Conservation (phyloP, 2,113 vertebrate genomes). For the Furnarius figulus region DNA sequence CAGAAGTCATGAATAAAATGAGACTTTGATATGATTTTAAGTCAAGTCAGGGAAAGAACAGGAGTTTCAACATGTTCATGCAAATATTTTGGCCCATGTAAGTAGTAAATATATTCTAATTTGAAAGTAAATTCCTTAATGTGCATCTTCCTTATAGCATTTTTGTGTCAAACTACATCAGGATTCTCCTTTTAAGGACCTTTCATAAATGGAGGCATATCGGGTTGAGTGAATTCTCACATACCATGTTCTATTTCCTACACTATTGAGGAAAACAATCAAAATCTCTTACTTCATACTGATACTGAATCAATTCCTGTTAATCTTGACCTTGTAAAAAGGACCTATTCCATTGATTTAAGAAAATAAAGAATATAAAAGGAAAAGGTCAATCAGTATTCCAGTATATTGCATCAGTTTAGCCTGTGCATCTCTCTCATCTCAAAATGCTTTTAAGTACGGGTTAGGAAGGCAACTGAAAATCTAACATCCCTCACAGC, state of each 20-base stretch:
- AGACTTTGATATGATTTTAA: neutral
- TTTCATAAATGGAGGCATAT: neutral
- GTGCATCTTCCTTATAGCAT: slow-evolving; percentile 38
- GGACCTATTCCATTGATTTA: neutral
- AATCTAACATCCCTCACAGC: neutral
- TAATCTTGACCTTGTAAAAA: neutral
- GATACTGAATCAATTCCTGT: neutral
- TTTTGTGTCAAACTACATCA: slow-evolving; percentile 39
- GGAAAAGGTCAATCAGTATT: neutral
- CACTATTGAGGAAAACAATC: neutral
- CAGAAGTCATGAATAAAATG: neutral
- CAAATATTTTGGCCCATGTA: slow-evolving; percentile 43
- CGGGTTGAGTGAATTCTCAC: slow-evolving; percentile 11
- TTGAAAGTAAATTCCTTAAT: slow-evolving; percentile 31
- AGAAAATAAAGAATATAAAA: neutral
- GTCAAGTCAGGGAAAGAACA: neutral
- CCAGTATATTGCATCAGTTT: neutral
- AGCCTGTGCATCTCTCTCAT: neutral
- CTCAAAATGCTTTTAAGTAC: neutral
- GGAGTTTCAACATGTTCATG: neutral
- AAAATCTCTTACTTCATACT: neutral
- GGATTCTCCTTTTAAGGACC: slow-evolving; percentile 39
- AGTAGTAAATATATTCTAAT: slow-evolving; percentile 42
- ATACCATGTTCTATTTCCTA: neutral
- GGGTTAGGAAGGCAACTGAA: neutral